These are phyloP conservation scores for Drosophila mayri DNA, from an alignment of 1,140 invertebrate genomes.

Conservation along the genomic window DNA sequence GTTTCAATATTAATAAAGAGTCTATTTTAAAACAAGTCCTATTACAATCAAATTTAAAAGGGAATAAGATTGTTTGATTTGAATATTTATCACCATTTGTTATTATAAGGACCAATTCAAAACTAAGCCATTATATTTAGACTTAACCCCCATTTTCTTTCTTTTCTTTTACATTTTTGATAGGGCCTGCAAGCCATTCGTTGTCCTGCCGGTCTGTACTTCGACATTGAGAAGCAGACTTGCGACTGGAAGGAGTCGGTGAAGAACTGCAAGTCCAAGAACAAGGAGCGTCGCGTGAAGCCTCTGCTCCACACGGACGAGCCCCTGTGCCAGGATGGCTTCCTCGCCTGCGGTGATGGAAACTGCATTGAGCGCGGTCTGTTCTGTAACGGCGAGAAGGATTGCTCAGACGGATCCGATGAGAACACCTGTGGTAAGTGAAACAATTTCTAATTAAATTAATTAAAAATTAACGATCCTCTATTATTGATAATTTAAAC, in stretches of 20 bases:
- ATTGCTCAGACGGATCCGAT: conserved; percentile 95
- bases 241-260: conserved; percentile 98
- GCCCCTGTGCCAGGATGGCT: conserved; percentile 94
- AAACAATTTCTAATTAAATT: background rate
- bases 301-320: conserved; percentile 96
- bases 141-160: background rate
- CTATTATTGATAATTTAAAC: background rate
- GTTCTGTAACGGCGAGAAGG: conserved; percentile 97
- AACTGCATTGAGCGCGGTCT: conserved; percentile 94
- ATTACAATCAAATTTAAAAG: background rate
- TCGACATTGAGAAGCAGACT: conserved; percentile 98
- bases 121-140: background rate
- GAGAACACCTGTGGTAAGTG: conserved; percentile 96
- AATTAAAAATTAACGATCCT: background rate
- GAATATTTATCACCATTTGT: background rate
- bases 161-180: background rate
- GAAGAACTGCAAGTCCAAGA: conserved; percentile 96
- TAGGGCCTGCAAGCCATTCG: conserved; percentile 96
- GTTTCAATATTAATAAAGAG: background rate
- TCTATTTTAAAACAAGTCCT: background rate
- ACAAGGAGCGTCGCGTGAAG: conserved; percentile 95
- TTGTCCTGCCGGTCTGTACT: conserved; percentile 96
- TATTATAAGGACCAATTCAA: background rate
- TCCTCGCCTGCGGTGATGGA: conserved; percentile 94
- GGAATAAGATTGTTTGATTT: background rate